phyloP scores from a whole-genome alignment of 2,797 vertebrate species.

The Semaprochilodus insignis region DNA sequence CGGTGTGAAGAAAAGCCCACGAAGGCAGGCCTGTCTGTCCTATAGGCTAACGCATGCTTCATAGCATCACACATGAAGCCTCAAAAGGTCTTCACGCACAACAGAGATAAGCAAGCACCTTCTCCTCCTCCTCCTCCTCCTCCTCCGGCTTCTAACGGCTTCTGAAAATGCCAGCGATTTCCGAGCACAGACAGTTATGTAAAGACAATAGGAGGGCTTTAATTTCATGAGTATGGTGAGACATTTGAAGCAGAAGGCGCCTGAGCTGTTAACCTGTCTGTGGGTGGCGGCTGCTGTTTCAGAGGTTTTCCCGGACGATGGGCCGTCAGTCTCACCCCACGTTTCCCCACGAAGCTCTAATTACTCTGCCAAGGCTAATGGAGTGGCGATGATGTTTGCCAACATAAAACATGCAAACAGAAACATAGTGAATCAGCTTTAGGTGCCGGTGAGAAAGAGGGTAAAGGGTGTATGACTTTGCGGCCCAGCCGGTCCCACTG shows the following conservation, averaged over 20 bases:
- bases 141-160: neutral
- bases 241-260: neutral
- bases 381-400: constrained; percentile 20
- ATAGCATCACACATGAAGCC: neutral
- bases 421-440: neutral
- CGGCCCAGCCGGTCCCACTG: neutral
- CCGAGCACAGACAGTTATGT: neutral
- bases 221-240: neutral
- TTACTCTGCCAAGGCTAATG: constrained; percentile 24
- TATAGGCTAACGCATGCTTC: neutral
- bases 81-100: neutral
- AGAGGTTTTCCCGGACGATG: neutral
- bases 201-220: neutral
- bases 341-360: constrained; percentile 7
- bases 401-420: constrained; percentile 10
- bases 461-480: neutral
- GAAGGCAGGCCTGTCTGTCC: neutral
- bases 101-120: neutral
- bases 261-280: neutral
- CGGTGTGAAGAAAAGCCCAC: neutral
- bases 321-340: constrained; percentile 10
- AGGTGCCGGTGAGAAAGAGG: neutral
- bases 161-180: constrained; percentile 2
- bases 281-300: neutral
- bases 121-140: neutral